Conservation (phyloP, 2,888 invertebrate species). For the Tetrapedia diversipes region DNA sequence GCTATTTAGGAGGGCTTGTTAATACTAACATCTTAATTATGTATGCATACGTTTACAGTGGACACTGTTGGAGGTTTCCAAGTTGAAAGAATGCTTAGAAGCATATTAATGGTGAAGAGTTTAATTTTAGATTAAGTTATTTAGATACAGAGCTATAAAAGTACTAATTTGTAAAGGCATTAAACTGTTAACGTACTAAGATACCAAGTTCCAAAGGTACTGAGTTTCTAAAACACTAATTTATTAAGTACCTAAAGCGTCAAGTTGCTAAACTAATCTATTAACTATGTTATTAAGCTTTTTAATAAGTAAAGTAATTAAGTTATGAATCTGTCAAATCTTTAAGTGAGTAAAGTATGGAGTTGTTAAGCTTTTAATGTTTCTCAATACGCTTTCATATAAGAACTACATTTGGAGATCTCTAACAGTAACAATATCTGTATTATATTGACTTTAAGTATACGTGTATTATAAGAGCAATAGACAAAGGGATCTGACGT, state of each 20-base stretch:
- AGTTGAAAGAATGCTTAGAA: neutral
- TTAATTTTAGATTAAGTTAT: neutral
- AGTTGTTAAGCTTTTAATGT: neutral
- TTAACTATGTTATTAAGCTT: too few relatives aligned
- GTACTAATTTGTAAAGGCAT: neutral
- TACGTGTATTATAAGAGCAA: slow-evolving; percentile 19
- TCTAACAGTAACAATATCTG: neutral
- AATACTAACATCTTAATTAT: neutral
- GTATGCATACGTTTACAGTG: slow-evolving; percentile 2
- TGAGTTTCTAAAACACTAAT: too few relatives aligned
- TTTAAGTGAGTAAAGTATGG: neutral
- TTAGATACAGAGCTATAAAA: too few relatives aligned
- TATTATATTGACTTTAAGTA: slow-evolving; percentile 13
- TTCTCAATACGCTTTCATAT: neutral
- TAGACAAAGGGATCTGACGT: slow-evolving; percentile 17
- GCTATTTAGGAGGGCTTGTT: neutral
- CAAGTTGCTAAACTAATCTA: too few relatives aligned
- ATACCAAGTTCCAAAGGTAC: neutral
- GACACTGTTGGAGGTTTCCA: slow-evolving; percentile 5
- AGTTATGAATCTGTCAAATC: neutral
- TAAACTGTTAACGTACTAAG: neutral
- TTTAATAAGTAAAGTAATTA: too few relatives aligned
- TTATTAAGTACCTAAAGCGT: neutral
- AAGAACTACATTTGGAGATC: neutral
- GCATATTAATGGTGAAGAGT: neutral